Percentiles rank a stretch among this genome's conserved stretches.
Evolutionary conservation across 2,113 vertebrate species (phyloP).

Genomic region (Chionomys nivalis): DNA sequence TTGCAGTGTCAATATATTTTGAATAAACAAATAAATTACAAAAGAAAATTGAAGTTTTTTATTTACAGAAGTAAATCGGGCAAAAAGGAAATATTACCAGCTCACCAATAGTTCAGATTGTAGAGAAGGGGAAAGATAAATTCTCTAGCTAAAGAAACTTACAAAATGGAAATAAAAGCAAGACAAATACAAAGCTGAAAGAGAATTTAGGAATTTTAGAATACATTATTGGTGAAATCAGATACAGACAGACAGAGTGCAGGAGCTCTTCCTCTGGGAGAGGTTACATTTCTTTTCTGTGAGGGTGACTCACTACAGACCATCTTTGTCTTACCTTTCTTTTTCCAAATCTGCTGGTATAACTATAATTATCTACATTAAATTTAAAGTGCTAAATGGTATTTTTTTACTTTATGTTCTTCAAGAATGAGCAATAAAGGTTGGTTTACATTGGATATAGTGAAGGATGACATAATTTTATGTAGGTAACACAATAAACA

Average conservation of each 20-base stretch:
- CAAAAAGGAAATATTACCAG: constrained; percentile 33
- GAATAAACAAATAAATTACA: constrained; percentile 45
- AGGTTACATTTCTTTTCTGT: neutral
- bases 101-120: neutral
- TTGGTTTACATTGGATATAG: neutral
- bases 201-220: constrained; percentile 18
- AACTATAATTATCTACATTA: neutral
- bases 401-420: neutral
- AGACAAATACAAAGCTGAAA: constrained; percentile 32
- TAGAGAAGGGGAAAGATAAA: constrained; percentile 5
- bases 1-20: constrained; percentile 34
- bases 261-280: neutral
- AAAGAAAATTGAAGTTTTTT: constrained; percentile 26
- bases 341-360: neutral
- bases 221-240: constrained; percentile 19
- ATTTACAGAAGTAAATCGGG: neutral
- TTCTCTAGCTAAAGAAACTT: constrained; percentile 1
- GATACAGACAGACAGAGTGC: neutral
- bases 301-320: no score
- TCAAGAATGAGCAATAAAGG: neutral
- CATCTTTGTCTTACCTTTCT: neutral
- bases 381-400: neutral
- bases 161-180: neutral
- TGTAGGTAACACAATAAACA: neutral
- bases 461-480: neutral